phyloP scores from a whole-genome alignment of 2,797 vertebrate species.

The Xyrichtys novacula region DNA sequence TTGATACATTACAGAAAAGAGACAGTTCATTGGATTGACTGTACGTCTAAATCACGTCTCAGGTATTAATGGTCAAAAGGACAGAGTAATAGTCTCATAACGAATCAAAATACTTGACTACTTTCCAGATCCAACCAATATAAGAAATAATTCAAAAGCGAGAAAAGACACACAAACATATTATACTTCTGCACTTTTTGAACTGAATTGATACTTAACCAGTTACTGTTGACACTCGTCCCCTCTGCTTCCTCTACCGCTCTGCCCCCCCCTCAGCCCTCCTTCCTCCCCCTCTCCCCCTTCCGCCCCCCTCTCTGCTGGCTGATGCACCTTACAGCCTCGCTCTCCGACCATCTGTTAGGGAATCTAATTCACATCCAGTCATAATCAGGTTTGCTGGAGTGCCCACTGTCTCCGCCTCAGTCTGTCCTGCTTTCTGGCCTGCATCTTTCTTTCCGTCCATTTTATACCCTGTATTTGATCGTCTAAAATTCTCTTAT shows the following conservation, averaged over 20 bases:
- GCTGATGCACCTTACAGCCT: conserved; percentile 95
- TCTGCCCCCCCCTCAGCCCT: conserved; percentile 33
- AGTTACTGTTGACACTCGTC: conserved; percentile 85
- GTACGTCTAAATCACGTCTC: neutral
- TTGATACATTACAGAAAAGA: neutral
- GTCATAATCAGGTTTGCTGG: conserved; percentile 98
- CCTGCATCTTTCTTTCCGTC: conserved; percentile 28
- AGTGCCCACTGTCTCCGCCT: conserved; percentile 89
- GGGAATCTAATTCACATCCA: conserved; percentile 99
- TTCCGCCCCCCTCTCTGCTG: conserved; percentile 68
- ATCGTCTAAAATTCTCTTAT: neutral
- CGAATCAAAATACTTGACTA: neutral
- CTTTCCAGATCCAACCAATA: too few species aligned
- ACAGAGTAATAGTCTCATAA: neutral
- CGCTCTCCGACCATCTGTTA: conserved; percentile 98
- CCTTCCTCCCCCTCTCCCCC: conserved; percentile 18
- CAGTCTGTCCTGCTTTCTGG: conserved; percentile 39
- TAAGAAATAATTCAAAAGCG: neutral
- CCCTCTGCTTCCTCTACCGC: conserved; percentile 46
- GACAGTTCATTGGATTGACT: conserved; percentile 2
- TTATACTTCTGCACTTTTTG: conserved; percentile 26
- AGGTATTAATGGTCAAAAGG: neutral
- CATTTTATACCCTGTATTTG: conserved; percentile 40
- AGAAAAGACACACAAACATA: neutral
- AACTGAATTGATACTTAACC: conserved; percentile 56